Evolutionary conservation across 2,888 invertebrate species (phyloP).

Genomic region (Ormyrus rosae): DNA sequence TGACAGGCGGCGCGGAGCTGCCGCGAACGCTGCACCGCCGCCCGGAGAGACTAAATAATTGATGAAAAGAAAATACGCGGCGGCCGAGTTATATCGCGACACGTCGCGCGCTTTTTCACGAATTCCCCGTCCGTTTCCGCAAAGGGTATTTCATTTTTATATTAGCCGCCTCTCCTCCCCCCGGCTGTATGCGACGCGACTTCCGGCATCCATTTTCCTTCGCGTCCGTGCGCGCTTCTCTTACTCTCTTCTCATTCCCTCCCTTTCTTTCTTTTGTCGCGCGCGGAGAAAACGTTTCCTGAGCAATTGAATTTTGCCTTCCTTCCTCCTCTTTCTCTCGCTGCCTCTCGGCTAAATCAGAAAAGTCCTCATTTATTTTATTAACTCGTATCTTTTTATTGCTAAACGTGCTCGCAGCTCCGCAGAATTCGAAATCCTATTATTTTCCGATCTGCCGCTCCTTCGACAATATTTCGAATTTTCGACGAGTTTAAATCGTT

Average conservation of each 20-base stretch:
- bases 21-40: background rate
- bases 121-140: conserved; percentile 9
- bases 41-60: conserved; percentile 9
- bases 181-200: background rate
- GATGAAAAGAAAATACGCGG: conserved; percentile 17
- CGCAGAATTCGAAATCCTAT: too few species aligned
- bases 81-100: conserved; percentile 8
- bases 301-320: conserved; percentile 16
- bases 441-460: too few species aligned
- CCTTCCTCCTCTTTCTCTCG: background rate
- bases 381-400: conserved; percentile 2
- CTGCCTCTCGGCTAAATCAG: too few species aligned
- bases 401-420: too few species aligned
- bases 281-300: background rate
- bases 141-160: conserved; percentile 20
- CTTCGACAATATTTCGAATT: too few species aligned
- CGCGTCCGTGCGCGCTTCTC: too few species aligned
- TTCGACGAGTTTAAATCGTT: too few species aligned
- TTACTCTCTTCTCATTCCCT: too few species aligned
- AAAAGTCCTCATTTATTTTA: too few species aligned
- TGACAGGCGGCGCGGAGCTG: background rate
- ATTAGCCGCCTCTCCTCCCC: conserved; percentile 6
- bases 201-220: conserved; percentile 18
- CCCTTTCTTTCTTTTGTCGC: conserved; percentile 5
- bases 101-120: conserved; percentile 13